A percentile compares a stretch with the other conserved stretches of the same genome.
Evolutionary conservation across 2,113 vertebrate genomes (phyloP).

Genomic region (Oreochromis tanganicae): DNA sequence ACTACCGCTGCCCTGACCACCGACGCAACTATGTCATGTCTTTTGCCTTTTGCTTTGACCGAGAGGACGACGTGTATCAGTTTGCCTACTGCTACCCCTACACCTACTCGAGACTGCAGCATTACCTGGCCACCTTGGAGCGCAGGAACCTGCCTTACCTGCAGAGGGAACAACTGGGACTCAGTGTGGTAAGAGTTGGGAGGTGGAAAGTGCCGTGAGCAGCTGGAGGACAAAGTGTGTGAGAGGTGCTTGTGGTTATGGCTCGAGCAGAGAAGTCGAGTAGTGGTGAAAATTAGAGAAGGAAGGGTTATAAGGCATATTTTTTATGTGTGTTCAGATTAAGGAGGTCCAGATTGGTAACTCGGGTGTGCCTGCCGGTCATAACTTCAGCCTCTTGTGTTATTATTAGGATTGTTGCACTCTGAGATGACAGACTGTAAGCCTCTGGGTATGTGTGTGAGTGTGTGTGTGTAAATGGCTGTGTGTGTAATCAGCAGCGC

Average conservation of each 20-base stretch:
- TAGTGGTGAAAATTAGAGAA: not conserved
- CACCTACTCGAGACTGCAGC: constrained; percentile 93
- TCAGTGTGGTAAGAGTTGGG: constrained; percentile 85
- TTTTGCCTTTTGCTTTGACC: constrained; percentile 97
- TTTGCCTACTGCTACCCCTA: constrained; percentile 98
- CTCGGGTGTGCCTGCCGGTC: constrained; percentile 43
- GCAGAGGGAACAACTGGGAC: constrained; percentile 85
- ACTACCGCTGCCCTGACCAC: constrained; percentile 96
- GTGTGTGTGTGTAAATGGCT: not conserved
- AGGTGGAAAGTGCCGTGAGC: not conserved
- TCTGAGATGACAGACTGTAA: constrained; percentile 54
- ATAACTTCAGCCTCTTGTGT: constrained; percentile 56
- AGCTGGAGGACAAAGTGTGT: not conserved
- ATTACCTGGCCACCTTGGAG: constrained; percentile 89
- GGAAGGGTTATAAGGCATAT: not conserved
- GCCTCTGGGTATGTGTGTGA: constrained; percentile 23
- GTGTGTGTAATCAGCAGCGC: constrained; percentile 55
- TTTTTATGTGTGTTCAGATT: not conserved
- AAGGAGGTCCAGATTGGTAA: constrained; percentile 35
- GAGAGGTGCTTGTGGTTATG: not conserved
- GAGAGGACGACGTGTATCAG: constrained; percentile 90
- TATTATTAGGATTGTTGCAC: constrained; percentile 57
- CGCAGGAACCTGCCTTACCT: constrained; percentile 88
- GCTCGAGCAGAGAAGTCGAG: not conserved
- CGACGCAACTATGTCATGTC: constrained; percentile 98